Base-by-base conservation (phyloP, 2,888 invertebrate species). In the Dicycla oo region DNA sequence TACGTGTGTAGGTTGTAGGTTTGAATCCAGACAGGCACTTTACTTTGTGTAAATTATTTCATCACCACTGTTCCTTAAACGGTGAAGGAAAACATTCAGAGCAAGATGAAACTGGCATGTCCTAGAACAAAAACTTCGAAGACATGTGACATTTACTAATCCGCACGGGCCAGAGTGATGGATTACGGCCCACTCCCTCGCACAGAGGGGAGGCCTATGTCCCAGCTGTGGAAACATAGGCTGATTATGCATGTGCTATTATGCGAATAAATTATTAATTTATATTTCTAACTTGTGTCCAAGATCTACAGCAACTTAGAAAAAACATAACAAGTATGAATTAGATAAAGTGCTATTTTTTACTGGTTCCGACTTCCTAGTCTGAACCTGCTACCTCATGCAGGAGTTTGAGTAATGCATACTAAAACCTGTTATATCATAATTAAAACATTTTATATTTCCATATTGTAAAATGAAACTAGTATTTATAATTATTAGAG, bases 401-500 rank as follows among this genome's bases (percentile, higher is more conserved):
- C 26, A n/a, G n/a, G n/a, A n/a, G n/a, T n/a, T 38, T 75, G 15
- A 18, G 20, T 47, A 43, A 56, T 0, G 0, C 26, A 47, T 30
- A n/a, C 30, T 77, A 20, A 68, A 47, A 76, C 13, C 38, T 15
- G 15, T 71, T n/a, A 67, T 5, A 40, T 38, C n/a, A 23, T n/a
- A 40, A 5, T 26, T 5, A 26, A 69, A 40, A 40, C 3, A 62
- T n/a, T 26, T 30, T 34, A n/a, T 38, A 20, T 20, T 47, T 30
- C 40, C 15, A 0, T 47, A 13, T 49, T 67, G 13, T 58, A 8
- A 58, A 73, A 51, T 51, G 0, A 23, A 73, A 51, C 30, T 38
- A 62, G 10, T 73, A 51, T 75, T 75, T 74, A 73, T 60, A 63
- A 78, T 57, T 53, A 75, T n/a, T n/a, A n/a, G n/a, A n/a, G n/a